phyloP scores from a whole-genome alignment of 2,888 invertebrate genomes.

The Saturnia pavonia region DNA sequence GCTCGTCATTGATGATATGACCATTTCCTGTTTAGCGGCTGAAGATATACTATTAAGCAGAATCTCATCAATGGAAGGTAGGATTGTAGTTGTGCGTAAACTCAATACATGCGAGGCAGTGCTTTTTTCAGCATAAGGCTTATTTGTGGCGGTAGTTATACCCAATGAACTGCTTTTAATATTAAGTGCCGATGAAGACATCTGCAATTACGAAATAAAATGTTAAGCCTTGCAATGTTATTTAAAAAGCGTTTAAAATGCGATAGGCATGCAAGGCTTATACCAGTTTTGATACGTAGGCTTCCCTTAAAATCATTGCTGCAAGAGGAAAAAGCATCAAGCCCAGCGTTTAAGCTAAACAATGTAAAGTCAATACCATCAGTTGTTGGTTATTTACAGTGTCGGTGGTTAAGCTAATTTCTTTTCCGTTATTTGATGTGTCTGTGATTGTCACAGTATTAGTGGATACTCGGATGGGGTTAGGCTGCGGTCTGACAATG shows the following conservation, averaged over 20 bases:
- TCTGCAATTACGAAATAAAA: conserved; percentile 79
- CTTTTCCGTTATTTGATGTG: conserved; percentile 82
- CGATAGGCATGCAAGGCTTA: conserved; percentile 64
- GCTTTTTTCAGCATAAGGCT: conserved; percentile 75
- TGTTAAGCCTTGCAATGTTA: conserved; percentile 67
- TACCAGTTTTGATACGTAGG: conserved; percentile 46
- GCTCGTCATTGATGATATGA: conserved; percentile 77
- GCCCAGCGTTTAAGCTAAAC: conserved; percentile 76
- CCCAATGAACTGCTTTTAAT: conserved; percentile 76
- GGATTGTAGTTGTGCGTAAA: conserved; percentile 81
- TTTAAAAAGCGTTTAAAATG: conserved; percentile 54
- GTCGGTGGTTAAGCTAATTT: conserved; percentile 77
- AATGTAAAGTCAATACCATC: conserved; percentile 79
- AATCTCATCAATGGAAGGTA: conserved; percentile 83
- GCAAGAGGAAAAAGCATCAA: conserved; percentile 66
- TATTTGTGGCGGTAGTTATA: conserved; percentile 73
- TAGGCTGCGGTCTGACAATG: conserved; percentile 80
- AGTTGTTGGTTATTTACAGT: conserved; percentile 81
- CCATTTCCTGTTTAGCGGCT: conserved; percentile 83
- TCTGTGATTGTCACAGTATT: conserved; percentile 83
- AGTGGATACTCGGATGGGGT: conserved; percentile 85
- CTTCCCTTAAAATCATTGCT: conserved; percentile 41
- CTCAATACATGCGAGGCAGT: conserved; percentile 81
- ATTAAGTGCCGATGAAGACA: conserved; percentile 78
- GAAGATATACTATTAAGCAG: conserved; percentile 83